phyloP scores from a whole-genome alignment of 2,888 invertebrate species.

The Leptopilina myrica region DNA sequence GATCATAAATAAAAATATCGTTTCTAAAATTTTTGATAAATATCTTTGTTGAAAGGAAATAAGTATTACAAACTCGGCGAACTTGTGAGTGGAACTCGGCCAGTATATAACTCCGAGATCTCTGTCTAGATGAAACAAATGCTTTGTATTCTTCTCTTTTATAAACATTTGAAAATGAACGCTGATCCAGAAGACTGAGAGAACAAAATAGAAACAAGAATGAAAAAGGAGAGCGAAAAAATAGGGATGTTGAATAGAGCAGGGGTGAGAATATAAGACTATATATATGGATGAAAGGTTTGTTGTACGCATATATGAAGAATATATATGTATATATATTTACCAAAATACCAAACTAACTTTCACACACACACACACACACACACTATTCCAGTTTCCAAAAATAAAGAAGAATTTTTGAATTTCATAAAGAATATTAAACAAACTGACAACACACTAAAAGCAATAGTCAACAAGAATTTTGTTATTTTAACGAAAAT shows the following conservation, averaged over 20 bases:
- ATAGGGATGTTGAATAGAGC: background rate
- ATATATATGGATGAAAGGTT: constrained; percentile 7
- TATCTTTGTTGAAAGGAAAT: constrained; percentile 9
- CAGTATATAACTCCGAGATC: too few species aligned
- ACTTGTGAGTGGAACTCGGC: too few species aligned
- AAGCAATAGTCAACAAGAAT: too few species aligned
- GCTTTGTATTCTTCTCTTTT: constrained; percentile 29
- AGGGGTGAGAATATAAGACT: constrained; percentile 12
- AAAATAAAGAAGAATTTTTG: constrained; percentile 4
- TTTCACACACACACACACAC: background rate
- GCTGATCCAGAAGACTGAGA: constrained; percentile 19
- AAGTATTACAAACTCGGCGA: too few species aligned
- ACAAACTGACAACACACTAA: background rate
- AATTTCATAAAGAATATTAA: background rate
- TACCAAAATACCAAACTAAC: background rate
- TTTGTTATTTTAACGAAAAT: too few species aligned
- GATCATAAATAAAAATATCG: too few species aligned
- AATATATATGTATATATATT: background rate
- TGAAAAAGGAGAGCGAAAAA: background rate
- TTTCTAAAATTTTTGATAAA: background rate
- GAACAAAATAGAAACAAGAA: background rate
- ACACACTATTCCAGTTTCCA: background rate
- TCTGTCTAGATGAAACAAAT: constrained; percentile 13
- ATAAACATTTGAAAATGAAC: constrained; percentile 30
- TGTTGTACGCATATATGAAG: too few species aligned